phyloP scores from a whole-genome alignment of 1,140 invertebrate genomes.

The Choristoneura fumiferana region DNA sequence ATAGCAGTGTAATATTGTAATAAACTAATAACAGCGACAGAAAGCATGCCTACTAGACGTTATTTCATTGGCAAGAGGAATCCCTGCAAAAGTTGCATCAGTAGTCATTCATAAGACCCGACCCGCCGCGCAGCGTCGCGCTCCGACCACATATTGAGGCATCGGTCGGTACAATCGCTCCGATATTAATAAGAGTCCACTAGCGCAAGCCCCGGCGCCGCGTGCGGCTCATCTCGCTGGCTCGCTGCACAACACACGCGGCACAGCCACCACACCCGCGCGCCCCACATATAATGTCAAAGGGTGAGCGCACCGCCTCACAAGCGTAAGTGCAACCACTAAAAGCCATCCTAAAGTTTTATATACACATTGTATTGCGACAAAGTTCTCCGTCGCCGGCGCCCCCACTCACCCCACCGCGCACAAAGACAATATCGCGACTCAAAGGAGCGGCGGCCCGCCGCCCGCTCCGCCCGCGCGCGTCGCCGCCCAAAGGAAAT shows the following conservation, averaged over 20 bases:
- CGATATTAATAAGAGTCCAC: slow-evolving; percentile 44
- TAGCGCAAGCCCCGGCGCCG: slow-evolving; percentile 47
- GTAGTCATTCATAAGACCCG: slow-evolving; percentile 32
- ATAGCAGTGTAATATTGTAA: neutral
- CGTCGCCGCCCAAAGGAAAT: slow-evolving; percentile 70
- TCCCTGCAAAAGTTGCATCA: neutral
- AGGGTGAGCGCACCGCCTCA: slow-evolving; percentile 73
- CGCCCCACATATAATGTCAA: slow-evolving; percentile 70
- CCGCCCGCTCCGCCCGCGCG: no score
- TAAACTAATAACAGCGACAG: neutral
- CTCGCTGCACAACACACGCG: slow-evolving; percentile 31
- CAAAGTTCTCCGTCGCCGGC: slow-evolving; percentile 70
- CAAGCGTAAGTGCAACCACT: slow-evolving; percentile 78
- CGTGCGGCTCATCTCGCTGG: slow-evolving; percentile 48
- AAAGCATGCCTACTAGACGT: neutral
- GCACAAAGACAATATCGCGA: slow-evolving; percentile 78
- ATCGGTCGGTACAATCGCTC: slow-evolving; percentile 28
- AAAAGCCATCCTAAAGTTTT: slow-evolving; percentile 79
- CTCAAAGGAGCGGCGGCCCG: slow-evolving; percentile 72
- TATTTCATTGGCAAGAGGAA: no score
- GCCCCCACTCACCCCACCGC: slow-evolving; percentile 67
- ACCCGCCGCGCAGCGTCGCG: slow-evolving; percentile 20
- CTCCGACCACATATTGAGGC: slow-evolving; percentile 21
- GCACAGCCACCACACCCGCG: slow-evolving; percentile 34
- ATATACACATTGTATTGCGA: slow-evolving; percentile 79